Evolutionary conservation across 2,113 vertebrate species (phyloP), one percentile per base, ranked within the genome.

Genomic region (Carassius gibelio): DNA sequence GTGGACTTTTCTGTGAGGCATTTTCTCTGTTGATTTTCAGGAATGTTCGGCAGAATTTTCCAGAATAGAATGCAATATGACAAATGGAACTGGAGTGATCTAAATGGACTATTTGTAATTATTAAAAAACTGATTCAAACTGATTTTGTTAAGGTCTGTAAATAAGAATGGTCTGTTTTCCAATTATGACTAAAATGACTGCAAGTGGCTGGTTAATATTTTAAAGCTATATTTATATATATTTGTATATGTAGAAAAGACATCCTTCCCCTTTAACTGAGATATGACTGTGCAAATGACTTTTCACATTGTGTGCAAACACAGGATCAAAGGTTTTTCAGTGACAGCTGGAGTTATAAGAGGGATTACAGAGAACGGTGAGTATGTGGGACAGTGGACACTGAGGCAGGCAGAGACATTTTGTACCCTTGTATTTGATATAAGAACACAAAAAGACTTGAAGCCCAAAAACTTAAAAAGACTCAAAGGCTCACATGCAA

Each of bases 271-370:
- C 42, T 75, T 23, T 61, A 23, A 69, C 21, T 77, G 59, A 52
- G 45, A 61, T 17, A 42, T 42, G 23, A n/a, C 13, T 21, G 66
- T 52, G 81, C 68, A 42, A 38, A 81, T 75, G 7, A 75, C 78
- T 66, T 81, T 61, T 42, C 19, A 61, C 34, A 61, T 79, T 79
- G 76, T 66, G 26, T 80, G 36, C 78, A 80, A 80, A 80, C 57
- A 80, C 1, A 75, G 68, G 82, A 78, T 85, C 1, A 57, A 82
- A 69, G 81, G 80, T 72, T 86, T 89, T 85, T 81, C 64, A 48
- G 61, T 85, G 84, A 75, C 74, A 85, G 86, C 64, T 82, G 88
- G 78, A 83, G 82, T 78, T 84, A 76, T 75, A 55, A 82, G 36
- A 78, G 55, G 77, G 84, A 83, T 88, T 85, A 87, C n/a, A 83